Evolutionary conservation across 2,888 invertebrate genomes (phyloP).

Genomic region (Villa cingulata): DNA sequence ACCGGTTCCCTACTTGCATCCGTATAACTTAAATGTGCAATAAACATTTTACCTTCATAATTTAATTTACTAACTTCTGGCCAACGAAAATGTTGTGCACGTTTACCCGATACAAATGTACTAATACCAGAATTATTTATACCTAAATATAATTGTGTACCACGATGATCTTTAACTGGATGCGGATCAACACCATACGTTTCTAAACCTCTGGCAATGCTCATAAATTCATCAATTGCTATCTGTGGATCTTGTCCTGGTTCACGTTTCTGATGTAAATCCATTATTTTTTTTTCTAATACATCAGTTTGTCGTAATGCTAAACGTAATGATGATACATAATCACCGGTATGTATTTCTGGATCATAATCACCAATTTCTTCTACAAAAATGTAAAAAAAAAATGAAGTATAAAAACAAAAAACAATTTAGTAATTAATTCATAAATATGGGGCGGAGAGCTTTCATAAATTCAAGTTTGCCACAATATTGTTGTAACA

Average conservation of each 20-base stretch:
- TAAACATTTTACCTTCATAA: slow-evolving; percentile 96
- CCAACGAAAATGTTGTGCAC: slow-evolving; percentile 94
- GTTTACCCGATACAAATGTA: slow-evolving; percentile 84
- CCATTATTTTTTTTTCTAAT: slow-evolving; percentile 86
- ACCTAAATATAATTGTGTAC: slow-evolving; percentile 82
- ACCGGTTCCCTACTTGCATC: slow-evolving; percentile 54
- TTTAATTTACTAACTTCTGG: slow-evolving; percentile 90
- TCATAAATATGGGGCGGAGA: too few relatives aligned
- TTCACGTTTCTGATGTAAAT: slow-evolving; percentile 75
- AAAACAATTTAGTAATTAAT: too few relatives aligned
- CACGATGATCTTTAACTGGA: slow-evolving; percentile 92
- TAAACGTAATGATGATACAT: slow-evolving; percentile 82
- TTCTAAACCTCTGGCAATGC: slow-evolving; percentile 80
- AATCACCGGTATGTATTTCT: slow-evolving; percentile 73
- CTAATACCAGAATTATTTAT: slow-evolving; percentile 91
- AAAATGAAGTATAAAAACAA: too few relatives aligned
- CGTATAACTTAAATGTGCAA: slow-evolving; percentile 81
- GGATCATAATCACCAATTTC: slow-evolving; percentile 91
- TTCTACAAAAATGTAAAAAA: slow-evolving; percentile 42
- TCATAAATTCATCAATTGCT: slow-evolving; percentile 81
- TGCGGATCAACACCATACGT: slow-evolving; percentile 98
- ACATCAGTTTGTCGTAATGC: slow-evolving; percentile 82
- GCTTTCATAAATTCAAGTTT: too few relatives aligned
- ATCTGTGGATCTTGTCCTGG: slow-evolving; percentile 76
- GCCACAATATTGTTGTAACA: too few relatives aligned